phyloP scores from a whole-genome alignment of 1,140 invertebrate genomes.

The Drosophila malerkotliana region DNA sequence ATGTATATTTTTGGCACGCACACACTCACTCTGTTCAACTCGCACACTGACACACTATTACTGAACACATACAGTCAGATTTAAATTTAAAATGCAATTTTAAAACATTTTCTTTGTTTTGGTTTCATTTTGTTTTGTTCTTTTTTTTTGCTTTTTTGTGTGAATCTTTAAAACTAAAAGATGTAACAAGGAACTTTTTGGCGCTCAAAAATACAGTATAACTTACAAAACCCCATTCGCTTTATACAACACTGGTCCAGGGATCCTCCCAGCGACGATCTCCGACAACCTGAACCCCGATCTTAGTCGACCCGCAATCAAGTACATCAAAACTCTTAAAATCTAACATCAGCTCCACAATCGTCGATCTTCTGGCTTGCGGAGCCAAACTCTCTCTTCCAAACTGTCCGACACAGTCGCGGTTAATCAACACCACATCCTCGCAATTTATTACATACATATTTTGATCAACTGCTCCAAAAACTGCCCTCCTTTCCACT shows the following conservation, averaged over 20 bases:
- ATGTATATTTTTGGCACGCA: constrained; percentile 35
- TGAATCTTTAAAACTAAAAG: constrained; percentile 76
- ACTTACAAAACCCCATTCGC: constrained; percentile 68
- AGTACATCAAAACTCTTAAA: constrained; percentile 53
- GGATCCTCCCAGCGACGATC: constrained; percentile 6
- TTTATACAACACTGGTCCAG: constrained; percentile 65
- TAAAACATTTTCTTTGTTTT: constrained; percentile 68
- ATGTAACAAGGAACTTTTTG: constrained; percentile 82
- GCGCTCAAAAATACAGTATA: constrained; percentile 80
- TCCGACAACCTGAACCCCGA: constrained; percentile 25
- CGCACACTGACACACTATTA: constrained; percentile 6
- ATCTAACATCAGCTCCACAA: constrained; percentile 28
- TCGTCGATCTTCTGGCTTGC: constrained; percentile 29
- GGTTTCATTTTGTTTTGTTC: constrained; percentile 29
- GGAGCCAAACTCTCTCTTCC: not conserved
- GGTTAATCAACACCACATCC: constrained; percentile 62
- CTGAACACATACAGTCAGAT: constrained; percentile 78
- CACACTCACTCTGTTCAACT: constrained; percentile 24
- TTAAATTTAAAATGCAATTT: constrained; percentile 76
- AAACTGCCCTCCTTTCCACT: constrained; percentile 41
- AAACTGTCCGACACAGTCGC: constrained; percentile 32
- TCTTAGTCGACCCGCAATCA: constrained; percentile 17
- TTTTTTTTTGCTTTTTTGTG: constrained; percentile 47
- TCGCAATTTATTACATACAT: constrained; percentile 68
- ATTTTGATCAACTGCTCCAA: constrained; percentile 82